phyloP scores from a whole-genome alignment of 2,797 vertebrate species.

The Pogoniulus pusillus region DNA sequence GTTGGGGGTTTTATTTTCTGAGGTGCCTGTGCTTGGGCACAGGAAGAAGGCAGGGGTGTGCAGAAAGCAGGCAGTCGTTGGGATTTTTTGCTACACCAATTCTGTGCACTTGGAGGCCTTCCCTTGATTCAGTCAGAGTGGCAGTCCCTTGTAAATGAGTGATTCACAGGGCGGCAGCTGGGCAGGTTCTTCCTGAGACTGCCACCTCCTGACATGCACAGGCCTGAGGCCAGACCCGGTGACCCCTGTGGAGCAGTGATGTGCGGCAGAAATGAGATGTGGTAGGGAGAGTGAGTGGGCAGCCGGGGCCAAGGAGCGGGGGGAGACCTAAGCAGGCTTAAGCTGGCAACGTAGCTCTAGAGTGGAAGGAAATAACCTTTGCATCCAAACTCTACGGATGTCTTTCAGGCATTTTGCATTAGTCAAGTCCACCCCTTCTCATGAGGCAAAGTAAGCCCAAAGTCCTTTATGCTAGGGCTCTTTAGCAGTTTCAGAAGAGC shows the following conservation, averaged over 20 bases:
- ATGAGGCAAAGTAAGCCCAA: neutral
- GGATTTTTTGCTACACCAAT: neutral
- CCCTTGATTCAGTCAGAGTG: slow-evolving; percentile 19
- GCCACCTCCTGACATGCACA: neutral
- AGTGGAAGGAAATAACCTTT: neutral
- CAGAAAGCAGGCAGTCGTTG: neutral
- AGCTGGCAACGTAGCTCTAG: neutral
- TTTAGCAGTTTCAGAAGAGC: neutral
- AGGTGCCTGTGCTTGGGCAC: neutral
- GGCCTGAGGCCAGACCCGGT: neutral
- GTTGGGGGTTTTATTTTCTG: neutral
- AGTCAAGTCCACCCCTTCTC: neutral
- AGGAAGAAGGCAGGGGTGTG: neutral
- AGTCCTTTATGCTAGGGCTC: neutral
- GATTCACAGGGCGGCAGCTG: neutral
- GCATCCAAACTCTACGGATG: neutral
- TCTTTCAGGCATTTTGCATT: neutral
- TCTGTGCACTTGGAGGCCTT: neutral
- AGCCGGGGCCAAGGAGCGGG: neutral
- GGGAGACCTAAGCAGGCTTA: neutral
- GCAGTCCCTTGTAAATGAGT: neutral
- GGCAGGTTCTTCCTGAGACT: neutral
- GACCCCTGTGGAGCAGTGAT: neutral
- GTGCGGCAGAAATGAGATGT: neutral
- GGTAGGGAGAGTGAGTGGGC: neutral